phyloP scores from a whole-genome alignment of 2,888 invertebrate genomes.

The Cerastoderma edule region DNA sequence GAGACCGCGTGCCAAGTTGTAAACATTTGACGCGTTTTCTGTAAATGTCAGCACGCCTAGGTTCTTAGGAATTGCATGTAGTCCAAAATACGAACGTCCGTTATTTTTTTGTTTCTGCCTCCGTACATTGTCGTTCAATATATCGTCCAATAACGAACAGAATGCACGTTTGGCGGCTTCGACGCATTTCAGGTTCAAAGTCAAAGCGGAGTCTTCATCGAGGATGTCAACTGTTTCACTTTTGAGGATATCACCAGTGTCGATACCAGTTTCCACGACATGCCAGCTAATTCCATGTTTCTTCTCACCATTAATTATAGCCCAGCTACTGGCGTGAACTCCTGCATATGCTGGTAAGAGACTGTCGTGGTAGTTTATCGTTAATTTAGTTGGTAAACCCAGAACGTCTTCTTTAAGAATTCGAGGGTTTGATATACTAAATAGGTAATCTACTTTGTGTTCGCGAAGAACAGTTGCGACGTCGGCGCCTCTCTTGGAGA shows the following conservation, averaged over 20 bases:
- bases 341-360: conserved; percentile 70
- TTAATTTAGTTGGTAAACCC: conserved; percentile 49
- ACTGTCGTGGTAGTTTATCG: conserved; percentile 72
- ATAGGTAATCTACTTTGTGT: conserved; percentile 57
- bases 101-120: conserved; percentile 39
- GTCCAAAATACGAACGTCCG: conserved; percentile 64
- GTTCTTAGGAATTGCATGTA: conserved; percentile 65
- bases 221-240: conserved; percentile 55
- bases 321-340: conserved; percentile 70
- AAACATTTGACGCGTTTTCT: conserved; percentile 36
- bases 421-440: conserved; percentile 70
- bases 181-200: conserved; percentile 68
- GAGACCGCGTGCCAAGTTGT: conserved; percentile 63
- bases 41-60: conserved; percentile 64
- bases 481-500: conserved; percentile 46
- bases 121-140: conserved; percentile 31
- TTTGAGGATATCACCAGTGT: conserved; percentile 70
- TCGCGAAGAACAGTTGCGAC: conserved; percentile 50
- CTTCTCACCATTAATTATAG: conserved; percentile 65
- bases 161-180: conserved; percentile 65
- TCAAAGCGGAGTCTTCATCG: conserved; percentile 63
- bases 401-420: conserved; percentile 63
- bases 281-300: conserved; percentile 70
- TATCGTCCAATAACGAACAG: conserved; percentile 46
- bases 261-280: conserved; percentile 65